phyloP scores from a whole-genome alignment of 2,888 invertebrate species.

The Synanthedon vespiformis region DNA sequence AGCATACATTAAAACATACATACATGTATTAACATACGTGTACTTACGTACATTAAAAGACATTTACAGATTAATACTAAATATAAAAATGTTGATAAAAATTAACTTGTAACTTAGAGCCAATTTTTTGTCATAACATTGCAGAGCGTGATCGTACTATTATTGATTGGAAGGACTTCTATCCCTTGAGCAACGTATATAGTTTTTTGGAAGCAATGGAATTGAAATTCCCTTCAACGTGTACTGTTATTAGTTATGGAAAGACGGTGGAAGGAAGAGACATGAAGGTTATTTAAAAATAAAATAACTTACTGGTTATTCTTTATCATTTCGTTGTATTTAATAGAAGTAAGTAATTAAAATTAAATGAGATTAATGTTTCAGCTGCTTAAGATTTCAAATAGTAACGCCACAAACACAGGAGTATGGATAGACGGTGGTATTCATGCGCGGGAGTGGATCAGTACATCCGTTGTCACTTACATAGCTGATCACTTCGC shows the following conservation, averaged over 20 bases:
- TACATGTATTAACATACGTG: no score
- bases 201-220: conserved; percentile 80
- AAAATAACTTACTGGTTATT: no score
- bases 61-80: no score
- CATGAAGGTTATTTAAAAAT: conserved; percentile 67
- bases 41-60: no score
- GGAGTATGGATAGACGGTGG: conserved; percentile 85
- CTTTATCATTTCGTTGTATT: no score
- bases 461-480: conserved; percentile 81
- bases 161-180: conserved; percentile 83
- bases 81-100: no score
- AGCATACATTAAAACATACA: no score
- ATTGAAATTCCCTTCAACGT: conserved; percentile 77
- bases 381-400: conserved; percentile 75
- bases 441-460: conserved; percentile 93
- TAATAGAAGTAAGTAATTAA: no score
- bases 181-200: conserved; percentile 76
- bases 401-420: conserved; percentile 74
- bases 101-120: no score
- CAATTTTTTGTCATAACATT: not conserved
- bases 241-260: conserved; percentile 80
- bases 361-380: conserved; percentile 2
- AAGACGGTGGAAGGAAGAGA: conserved; percentile 79
- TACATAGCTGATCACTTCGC: conserved; percentile 80
- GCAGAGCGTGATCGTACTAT: conserved; percentile 1